phyloP scores from a whole-genome alignment of 1,140 invertebrate species.

The Lerema accius region DNA sequence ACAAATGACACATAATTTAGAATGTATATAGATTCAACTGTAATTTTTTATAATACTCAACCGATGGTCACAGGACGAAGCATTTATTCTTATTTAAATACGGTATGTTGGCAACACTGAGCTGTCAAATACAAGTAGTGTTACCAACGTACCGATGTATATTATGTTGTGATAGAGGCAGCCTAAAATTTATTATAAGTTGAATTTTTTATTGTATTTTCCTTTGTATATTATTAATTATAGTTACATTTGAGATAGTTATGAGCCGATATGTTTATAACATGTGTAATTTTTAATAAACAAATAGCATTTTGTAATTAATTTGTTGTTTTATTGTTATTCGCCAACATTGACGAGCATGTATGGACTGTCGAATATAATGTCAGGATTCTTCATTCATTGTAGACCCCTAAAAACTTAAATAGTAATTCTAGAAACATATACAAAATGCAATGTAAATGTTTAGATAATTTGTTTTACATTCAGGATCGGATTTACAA shows the following conservation, averaged over 20 bases:
- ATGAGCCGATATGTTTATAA: slow-evolving; percentile 54
- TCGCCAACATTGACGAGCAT: too few species aligned
- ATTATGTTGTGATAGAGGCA: slow-evolving; percentile 49
- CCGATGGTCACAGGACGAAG: slow-evolving; percentile 40
- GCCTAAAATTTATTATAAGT: slow-evolving; percentile 45
- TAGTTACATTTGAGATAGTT: slow-evolving; percentile 57
- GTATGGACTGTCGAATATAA: too few species aligned
- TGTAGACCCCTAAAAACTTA: too few species aligned
- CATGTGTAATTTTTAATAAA: slow-evolving; percentile 68
- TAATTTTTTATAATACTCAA: slow-evolving; percentile 48
- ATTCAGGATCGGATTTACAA: too few species aligned
- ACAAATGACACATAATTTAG: slow-evolving; percentile 30
- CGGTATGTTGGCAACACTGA: slow-evolving; percentile 24
- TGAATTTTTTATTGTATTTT: slow-evolving; percentile 38
- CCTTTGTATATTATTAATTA: slow-evolving; percentile 54
- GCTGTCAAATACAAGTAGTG: slow-evolving; percentile 5
- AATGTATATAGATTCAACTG: slow-evolving; percentile 41
- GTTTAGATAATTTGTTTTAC: too few species aligned
- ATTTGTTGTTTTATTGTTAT: slow-evolving; percentile 45
- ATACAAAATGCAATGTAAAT: too few species aligned
- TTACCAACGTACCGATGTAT: slow-evolving; percentile 21
- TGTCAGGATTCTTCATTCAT: too few species aligned
- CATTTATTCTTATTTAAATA: slow-evolving; percentile 45
- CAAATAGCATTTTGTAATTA: slow-evolving; percentile 67
- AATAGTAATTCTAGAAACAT: too few species aligned